Percentiles rank a stretch among this genome's conserved stretches.
These are phyloP conservation scores for Protaetia brevitarsis DNA, from an alignment of 1,140 invertebrate genomes.

Conservation along the genomic window DNA sequence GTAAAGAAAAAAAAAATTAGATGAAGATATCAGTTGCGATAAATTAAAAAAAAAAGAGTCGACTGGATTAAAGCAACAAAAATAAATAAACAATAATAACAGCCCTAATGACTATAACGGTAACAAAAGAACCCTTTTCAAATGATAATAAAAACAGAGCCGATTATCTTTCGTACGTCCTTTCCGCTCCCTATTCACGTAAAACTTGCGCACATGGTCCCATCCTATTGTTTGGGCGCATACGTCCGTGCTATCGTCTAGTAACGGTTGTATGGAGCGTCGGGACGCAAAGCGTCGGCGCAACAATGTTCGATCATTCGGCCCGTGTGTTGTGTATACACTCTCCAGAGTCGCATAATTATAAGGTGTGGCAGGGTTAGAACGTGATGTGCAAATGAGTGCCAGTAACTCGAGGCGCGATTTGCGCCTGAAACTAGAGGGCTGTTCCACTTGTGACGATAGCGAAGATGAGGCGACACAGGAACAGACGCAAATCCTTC, in stretches of 20 bases:
- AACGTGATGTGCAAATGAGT: slow-evolving; percentile 37
- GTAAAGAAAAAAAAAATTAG: too few relatives aligned
- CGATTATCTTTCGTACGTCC: too few relatives aligned
- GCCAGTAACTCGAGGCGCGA: slow-evolving; percentile 30
- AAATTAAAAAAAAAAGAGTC: too few relatives aligned
- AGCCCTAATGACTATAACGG: too few relatives aligned
- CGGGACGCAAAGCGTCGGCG: slow-evolving; percentile 34
- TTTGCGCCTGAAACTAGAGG: slow-evolving; percentile 36
- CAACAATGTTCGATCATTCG: slow-evolving; percentile 19
- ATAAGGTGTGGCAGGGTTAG: slow-evolving; percentile 36
- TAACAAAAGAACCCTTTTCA: too few relatives aligned
- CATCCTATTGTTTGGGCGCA: background rate
- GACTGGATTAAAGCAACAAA: too few relatives aligned
- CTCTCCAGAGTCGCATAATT: slow-evolving; percentile 27
- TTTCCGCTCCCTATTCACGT: too few relatives aligned
- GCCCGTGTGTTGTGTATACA: slow-evolving; percentile 3
- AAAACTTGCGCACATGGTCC: slow-evolving; percentile 1
- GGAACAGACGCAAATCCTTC: background rate
- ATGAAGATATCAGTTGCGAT: too few relatives aligned
- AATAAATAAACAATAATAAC: too few relatives aligned
- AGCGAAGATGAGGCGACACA: slow-evolving; percentile 34
- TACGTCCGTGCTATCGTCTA: background rate
- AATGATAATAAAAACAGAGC: too few relatives aligned
- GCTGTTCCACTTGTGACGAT: slow-evolving; percentile 36
- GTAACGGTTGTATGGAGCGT: slow-evolving; percentile 26